These are phyloP conservation scores for Drosophila fulvimacula DNA, from an alignment of 2,888 invertebrate species.

Conservation along the genomic window DNA sequence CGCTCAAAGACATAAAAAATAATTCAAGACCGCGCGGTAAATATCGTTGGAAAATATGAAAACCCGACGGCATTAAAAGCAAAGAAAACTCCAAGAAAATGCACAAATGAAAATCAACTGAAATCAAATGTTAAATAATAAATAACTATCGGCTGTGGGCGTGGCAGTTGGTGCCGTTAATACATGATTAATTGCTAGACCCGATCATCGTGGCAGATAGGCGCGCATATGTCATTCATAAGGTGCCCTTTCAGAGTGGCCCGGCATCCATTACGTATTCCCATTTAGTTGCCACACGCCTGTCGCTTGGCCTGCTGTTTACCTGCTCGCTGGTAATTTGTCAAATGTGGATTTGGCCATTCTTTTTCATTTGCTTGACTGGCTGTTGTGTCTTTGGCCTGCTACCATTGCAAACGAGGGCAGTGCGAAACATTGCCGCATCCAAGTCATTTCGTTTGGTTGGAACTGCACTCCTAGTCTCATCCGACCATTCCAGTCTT, in stretches of 20 bases:
- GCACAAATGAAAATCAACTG: slow-evolving; percentile 7
- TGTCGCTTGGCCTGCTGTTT: slow-evolving; percentile 45
- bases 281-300: not conserved
- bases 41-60: slow-evolving; percentile 31
- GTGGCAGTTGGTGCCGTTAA: slow-evolving; percentile 33
- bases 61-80: not conserved
- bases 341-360: slow-evolving; percentile 72
- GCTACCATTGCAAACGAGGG: slow-evolving; percentile 45
- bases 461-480: not conserved
- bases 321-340: slow-evolving; percentile 73
- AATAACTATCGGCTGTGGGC: slow-evolving; percentile 12
- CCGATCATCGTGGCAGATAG: slow-evolving; percentile 39
- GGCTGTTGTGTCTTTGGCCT: slow-evolving; percentile 57
- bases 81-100: slow-evolving; percentile 2
- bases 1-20: slow-evolving; percentile 17
- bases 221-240: slow-evolving; percentile 9
- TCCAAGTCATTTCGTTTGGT: not conserved
- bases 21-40: slow-evolving; percentile 2
- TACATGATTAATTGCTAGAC: slow-evolving; percentile 52
- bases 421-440: slow-evolving; percentile 1
- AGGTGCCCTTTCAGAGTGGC: slow-evolving; percentile 11
- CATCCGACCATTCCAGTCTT: not conserved
- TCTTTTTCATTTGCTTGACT: slow-evolving; percentile 39
- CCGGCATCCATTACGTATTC: slow-evolving; percentile 6
- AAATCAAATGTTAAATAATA: slow-evolving; percentile 52